Evolutionary conservation across 2,888 invertebrate genomes (phyloP).

Genomic region (Euproctis similis): DNA sequence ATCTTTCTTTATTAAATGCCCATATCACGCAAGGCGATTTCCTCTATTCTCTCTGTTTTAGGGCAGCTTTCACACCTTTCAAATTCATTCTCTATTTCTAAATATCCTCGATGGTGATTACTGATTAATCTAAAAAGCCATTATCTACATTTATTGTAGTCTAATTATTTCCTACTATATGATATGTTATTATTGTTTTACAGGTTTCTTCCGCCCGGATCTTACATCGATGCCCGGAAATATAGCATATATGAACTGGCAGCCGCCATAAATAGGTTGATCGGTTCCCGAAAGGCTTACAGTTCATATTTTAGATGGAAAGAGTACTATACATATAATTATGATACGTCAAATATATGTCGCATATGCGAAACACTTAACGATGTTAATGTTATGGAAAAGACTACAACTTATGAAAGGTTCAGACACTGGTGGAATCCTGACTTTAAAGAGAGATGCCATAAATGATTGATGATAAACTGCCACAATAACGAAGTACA

Average conservation of each 20-base stretch:
- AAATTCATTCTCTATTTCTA: no score
- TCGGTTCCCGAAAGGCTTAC: conserved; percentile 34
- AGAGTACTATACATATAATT: conserved; percentile 32
- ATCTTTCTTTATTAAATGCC: no score
- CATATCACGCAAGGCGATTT: no score
- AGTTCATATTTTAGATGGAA: conserved; percentile 47
- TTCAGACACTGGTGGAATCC: conserved; percentile 29
- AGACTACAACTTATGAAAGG: conserved; percentile 27
- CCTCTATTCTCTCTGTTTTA: no score
- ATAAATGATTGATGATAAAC: no score
- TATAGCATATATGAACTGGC: conserved; percentile 33
- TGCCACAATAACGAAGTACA: no score
- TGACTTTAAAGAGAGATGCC: conserved; percentile 3
- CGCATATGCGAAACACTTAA: conserved; percentile 45
- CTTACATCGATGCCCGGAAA: conserved; percentile 44
- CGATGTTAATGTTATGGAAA: conserved; percentile 23
- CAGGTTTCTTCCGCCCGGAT: conserved; percentile 61
- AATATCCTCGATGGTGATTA: no score
- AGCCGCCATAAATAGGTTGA: conserved; percentile 32
- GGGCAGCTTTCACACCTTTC: no score
- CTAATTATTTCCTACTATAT: no score
- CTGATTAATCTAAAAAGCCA: no score
- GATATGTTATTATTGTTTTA: no score
- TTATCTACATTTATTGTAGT: no score
- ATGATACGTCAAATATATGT: conserved; percentile 43